Evolutionary conservation across 2,797 vertebrate genomes (phyloP), one percentile per base, ranked within the genome.

Genomic region (Pipistrellus kuhlii): DNA sequence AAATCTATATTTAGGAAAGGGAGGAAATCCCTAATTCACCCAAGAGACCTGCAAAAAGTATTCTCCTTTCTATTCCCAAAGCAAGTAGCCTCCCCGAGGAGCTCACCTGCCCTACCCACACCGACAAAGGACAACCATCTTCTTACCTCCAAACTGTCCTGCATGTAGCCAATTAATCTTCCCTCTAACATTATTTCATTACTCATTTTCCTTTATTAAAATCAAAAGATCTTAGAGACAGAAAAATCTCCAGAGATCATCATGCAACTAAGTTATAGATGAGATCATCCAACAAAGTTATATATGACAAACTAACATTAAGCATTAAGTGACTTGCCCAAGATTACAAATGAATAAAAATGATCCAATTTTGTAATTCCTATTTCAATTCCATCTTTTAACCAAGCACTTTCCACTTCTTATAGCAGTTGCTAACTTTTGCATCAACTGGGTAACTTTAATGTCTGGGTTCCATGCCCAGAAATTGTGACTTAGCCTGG

Each of bases 181-280:
- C 21, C 25, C 18, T 81, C 3, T 80, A 59, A 82, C 69, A 90
- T 41, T 35, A 73, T 68, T 85, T 94, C 64, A 64, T 53, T 80
- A 64, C 48, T 35, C 30, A 87, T 88, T 83, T 85, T 91, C 48
- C 27, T 44, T 95, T 66, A 64, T 59, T 93, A 93, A 90, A 90
- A 82, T 77, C 2, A 95, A 90, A 88, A 4, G 35, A 88, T 68
- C 89, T 85, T 68, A 88, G 25, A 73, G 57, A 82, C 3, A 93
- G 30, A 83, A 86, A 72, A 91, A 11, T 85, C 27, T 92, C 68
- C 51, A 95, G 68, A 81, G 17, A 94, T 51, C 66, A 91, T 55
- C 8, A 44, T 62, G 59, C 51, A 89, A 76, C 41, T 35, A 83
- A 57, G 30, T 82, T 85, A 78, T 51, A 77, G 9, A 78, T 57